A percentile compares a stretch with the other conserved stretches of the same genome.
phyloP scores from a whole-genome alignment of 2,888 invertebrate genomes.

The Pemphredon lugubris region DNA sequence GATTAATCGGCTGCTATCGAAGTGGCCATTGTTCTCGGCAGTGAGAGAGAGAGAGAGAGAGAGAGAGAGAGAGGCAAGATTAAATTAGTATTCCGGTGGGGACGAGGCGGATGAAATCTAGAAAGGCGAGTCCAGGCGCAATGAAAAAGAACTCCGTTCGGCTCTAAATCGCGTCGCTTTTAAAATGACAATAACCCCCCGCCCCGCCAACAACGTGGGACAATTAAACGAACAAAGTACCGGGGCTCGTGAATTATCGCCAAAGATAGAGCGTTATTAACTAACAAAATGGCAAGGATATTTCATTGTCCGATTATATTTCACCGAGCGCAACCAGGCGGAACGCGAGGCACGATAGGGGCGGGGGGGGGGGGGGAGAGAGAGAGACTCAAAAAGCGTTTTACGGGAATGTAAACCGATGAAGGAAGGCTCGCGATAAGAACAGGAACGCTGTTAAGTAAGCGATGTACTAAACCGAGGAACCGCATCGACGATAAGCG shows the following conservation, averaged over 20 bases:
- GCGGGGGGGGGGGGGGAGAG: background rate
- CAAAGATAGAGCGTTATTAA: conserved; percentile 11
- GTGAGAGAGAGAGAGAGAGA: too few species aligned
- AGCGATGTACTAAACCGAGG: conserved; percentile 1
- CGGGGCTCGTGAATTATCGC: background rate
- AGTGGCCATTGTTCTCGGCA: too few species aligned
- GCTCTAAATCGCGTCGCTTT: too few species aligned
- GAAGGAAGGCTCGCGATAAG: conserved; percentile 5
- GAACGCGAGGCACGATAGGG: too few species aligned
- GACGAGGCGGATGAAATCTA: too few species aligned
- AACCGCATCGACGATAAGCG: background rate
- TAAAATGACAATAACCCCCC: background rate
- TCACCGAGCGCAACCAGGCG: background rate
- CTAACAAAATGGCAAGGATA: conserved; percentile 2
- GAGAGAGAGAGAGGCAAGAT: too few species aligned
- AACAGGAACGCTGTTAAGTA: conserved; percentile 13
- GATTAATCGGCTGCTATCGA: too few species aligned
- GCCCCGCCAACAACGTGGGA: background rate
- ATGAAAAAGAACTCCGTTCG: background rate
- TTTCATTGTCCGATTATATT: background rate
- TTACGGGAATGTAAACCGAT: conserved; percentile 17
- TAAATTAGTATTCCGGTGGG: too few species aligned
- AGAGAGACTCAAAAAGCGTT: conserved; percentile 10
- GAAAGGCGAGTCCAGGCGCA: background rate
- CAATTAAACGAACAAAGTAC: background rate